Conservation (phyloP, 2,888 invertebrate genomes). For the Xanthorhoe designata region DNA sequence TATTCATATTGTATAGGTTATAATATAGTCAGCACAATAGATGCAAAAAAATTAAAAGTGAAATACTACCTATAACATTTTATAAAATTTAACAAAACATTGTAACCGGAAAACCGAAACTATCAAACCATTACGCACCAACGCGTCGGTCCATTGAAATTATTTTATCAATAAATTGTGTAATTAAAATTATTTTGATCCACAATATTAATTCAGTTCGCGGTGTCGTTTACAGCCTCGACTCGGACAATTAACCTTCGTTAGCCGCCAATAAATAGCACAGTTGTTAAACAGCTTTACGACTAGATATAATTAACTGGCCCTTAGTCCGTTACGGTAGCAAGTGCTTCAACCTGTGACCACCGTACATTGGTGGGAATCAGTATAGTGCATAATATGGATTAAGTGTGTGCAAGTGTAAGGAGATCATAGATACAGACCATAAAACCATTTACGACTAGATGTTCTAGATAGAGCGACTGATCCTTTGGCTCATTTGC, state of each 20-base stretch:
- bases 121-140: constrained; percentile 22
- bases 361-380: constrained; percentile 9
- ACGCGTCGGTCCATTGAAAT: constrained; percentile 18
- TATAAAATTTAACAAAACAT: not conserved
- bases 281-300: constrained; percentile 68
- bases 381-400: constrained; percentile 8
- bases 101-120: constrained; percentile 16
- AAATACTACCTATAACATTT: not conserved
- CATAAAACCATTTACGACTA: not conserved
- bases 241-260: constrained; percentile 71
- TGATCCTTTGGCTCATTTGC: not conserved
- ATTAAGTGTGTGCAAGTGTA: not conserved
- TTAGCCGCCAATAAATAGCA: constrained; percentile 75
- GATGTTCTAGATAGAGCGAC: not conserved
- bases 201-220: constrained; percentile 43
- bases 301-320: constrained; percentile 74
- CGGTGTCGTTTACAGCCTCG: constrained; percentile 55
- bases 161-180: constrained; percentile 31
- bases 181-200: constrained; percentile 44
- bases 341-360: constrained; percentile 51
- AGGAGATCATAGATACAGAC: not conserved
- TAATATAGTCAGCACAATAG: too few species aligned
- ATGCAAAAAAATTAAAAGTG: too few species aligned
- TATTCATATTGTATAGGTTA: too few species aligned
- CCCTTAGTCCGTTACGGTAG: constrained; percentile 66